A percentile compares a stretch with the other conserved stretches of the same genome.
Evolutionary conservation across 2,113 vertebrate species (phyloP).

Genomic region (Pelodiscus sinensis): DNA sequence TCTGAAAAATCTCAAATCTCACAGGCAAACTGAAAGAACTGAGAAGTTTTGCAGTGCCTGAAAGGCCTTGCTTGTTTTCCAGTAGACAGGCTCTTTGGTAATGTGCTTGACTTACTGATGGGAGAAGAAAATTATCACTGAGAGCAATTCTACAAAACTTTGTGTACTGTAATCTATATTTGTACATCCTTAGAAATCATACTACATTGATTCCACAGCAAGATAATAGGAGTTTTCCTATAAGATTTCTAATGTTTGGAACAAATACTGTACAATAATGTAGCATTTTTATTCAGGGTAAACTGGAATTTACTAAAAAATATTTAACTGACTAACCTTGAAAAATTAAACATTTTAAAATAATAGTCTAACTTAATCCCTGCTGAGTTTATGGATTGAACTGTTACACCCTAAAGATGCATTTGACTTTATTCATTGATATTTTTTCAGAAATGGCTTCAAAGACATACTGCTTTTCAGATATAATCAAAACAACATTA

Average conservation of each 20-base stretch:
- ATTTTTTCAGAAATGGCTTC: not conserved
- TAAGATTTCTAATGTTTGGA: not conserved
- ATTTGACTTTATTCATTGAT: not conserved
- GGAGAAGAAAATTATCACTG: not conserved
- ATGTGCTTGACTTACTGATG: not conserved
- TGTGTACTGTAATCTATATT: not conserved
- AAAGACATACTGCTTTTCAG: not conserved
- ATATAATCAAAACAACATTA: not conserved
- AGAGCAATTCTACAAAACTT: not conserved
- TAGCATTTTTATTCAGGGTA: not conserved
- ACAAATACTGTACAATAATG: not conserved
- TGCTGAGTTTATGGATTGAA: not conserved
- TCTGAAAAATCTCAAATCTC: not conserved
- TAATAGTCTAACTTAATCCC: not conserved
- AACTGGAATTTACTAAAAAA: not conserved
- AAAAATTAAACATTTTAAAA: not conserved
- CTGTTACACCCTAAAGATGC: not conserved
- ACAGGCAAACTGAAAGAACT: not conserved
- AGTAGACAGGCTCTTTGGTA: not conserved
- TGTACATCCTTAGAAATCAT: not conserved
- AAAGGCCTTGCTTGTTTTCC: not conserved
- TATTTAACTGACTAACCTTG: not conserved
- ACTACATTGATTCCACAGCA: not conserved
- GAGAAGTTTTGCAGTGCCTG: not conserved
- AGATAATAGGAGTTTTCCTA: not conserved